A percentile compares a stretch with the other conserved stretches of the same genome.
These are phyloP conservation scores for Tanypteryx hageni DNA, from an alignment of 2,888 invertebrate species.

Conservation along the genomic window DNA sequence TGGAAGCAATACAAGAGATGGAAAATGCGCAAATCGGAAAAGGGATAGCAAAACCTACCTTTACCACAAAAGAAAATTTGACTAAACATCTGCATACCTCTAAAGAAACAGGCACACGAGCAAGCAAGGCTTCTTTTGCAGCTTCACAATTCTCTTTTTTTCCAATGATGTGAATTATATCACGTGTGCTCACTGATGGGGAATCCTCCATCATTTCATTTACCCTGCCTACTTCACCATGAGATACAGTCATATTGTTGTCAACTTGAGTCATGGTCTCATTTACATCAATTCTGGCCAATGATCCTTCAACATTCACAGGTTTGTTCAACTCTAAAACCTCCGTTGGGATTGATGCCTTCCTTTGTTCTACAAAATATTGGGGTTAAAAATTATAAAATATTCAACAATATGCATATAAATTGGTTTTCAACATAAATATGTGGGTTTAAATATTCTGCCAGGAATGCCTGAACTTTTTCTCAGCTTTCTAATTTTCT, in stretches of 20 bases:
- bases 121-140: conserved; percentile 92
- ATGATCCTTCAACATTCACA: conserved; percentile 26
- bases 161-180: conserved; percentile 93
- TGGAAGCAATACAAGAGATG: too few relatives aligned
- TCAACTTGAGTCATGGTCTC: conserved; percentile 70
- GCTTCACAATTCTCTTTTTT: conserved; percentile 91
- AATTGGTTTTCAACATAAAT: too few relatives aligned
- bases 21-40: too few relatives aligned
- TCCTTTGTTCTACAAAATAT: conserved; percentile 16
- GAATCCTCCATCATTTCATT: conserved; percentile 71
- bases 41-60: too few relatives aligned
- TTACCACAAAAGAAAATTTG: too few relatives aligned
- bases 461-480: too few relatives aligned
- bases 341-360: neutral
- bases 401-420: too few relatives aligned
- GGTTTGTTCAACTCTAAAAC: conserved; percentile 33
- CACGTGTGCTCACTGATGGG: conserved; percentile 78
- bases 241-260: conserved; percentile 72
- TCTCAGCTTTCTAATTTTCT: too few relatives aligned
- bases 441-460: too few relatives aligned
- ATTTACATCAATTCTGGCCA: conserved; percentile 66
- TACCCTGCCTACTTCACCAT: conserved; percentile 76
- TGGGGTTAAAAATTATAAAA: too few relatives aligned
- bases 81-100: conserved; percentile 75
- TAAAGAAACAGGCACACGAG: conserved; percentile 88